A percentile compares a stretch with the other conserved stretches of the same genome.
phyloP scores from a whole-genome alignment of 2,888 invertebrate genomes.

The Tetranychus piercei region DNA sequence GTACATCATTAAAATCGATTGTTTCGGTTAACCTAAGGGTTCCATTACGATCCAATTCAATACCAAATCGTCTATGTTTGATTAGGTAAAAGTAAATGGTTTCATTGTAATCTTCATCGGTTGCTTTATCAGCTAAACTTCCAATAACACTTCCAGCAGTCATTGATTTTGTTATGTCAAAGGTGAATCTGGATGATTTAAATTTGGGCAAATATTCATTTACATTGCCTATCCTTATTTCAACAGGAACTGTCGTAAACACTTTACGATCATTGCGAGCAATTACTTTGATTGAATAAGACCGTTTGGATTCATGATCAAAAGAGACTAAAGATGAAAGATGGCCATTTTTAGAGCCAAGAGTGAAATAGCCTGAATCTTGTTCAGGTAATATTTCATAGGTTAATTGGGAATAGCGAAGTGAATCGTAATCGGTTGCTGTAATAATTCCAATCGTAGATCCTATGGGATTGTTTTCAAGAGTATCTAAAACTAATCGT shows the following conservation, averaged over 20 bases:
- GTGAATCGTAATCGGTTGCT: conserved; percentile 65
- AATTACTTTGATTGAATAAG: conserved; percentile 53
- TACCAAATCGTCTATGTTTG: conserved; percentile 70
- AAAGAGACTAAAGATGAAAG: conserved; percentile 56
- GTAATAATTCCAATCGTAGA: conserved; percentile 53
- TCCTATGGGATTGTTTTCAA: conserved; percentile 48
- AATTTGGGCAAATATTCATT: conserved; percentile 78
- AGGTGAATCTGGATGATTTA: conserved; percentile 69
- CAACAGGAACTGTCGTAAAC: conserved; percentile 47
- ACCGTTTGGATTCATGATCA: conserved; percentile 64
- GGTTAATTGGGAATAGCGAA: neutral
- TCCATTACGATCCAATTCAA: conserved; percentile 57
- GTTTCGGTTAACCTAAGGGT: conserved; percentile 60
- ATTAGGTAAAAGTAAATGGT: conserved; percentile 76
- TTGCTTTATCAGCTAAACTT: conserved; percentile 50
- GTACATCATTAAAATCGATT: conserved; percentile 69
- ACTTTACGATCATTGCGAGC: conserved; percentile 68
- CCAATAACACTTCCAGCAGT: conserved; percentile 67
- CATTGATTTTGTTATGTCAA: conserved; percentile 78
- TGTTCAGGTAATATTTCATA: neutral
- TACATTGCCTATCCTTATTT: conserved; percentile 58
- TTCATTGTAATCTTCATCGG: conserved; percentile 73
- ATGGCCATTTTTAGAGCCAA: conserved; percentile 55
- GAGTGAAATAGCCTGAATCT: conserved; percentile 42
- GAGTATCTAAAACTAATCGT: neutral